Evolutionary conservation across 2,113 vertebrate species (phyloP), one percentile per base, ranked within the genome.

Genomic region (Asarcornis scutulata): DNA sequence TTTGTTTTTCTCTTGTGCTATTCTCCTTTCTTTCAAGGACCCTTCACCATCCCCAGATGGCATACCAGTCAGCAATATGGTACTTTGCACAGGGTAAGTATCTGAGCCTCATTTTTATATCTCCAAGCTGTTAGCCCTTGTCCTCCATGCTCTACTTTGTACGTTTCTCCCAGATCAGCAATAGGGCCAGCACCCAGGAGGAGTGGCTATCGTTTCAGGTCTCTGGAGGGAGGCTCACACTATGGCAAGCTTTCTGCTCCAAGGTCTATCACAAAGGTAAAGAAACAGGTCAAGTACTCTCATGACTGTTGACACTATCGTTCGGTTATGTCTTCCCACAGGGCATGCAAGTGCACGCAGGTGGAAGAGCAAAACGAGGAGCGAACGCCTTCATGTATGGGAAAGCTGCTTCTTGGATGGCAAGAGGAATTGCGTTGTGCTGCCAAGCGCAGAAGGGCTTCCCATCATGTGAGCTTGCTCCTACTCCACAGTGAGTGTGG

Each of bases 31-130:
- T 74, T 86, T 53, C 36, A 71, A 69, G 20, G 25, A 26, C 60
- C 9, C 46, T 81, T 80, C 0, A 0, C n/a, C 36, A 34, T 60
- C 21, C 32, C 53, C 2, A 4, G 15, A 8, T 3, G 5, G 8
- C 34, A 1, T 5, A 1, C 1, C 20, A 42, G 60, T 36, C 53
- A 42, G 52, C n/a, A 42, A 20, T 17, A 7, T 0, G 0, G 17
- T 4, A 18, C 10, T 26, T 91, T 46, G 56, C 7, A 34, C 14
- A 25, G 58, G 75, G 32, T 3, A 20, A 83, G 59, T 17, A 29
- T 11, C 29, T 6, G 25, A 69, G 5, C 63, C 68, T 88, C n/a
- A 16, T 71, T 85, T 85, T 68, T 60, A 7, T 60, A 21, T 59
- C 86, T 79, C 74, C 59, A 17, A n/a, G 27, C 22, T 71, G n/a